These are phyloP conservation scores for Neodiprion lecontei DNA, from an alignment of 1,140 invertebrate genomes.

Conservation along the genomic window DNA sequence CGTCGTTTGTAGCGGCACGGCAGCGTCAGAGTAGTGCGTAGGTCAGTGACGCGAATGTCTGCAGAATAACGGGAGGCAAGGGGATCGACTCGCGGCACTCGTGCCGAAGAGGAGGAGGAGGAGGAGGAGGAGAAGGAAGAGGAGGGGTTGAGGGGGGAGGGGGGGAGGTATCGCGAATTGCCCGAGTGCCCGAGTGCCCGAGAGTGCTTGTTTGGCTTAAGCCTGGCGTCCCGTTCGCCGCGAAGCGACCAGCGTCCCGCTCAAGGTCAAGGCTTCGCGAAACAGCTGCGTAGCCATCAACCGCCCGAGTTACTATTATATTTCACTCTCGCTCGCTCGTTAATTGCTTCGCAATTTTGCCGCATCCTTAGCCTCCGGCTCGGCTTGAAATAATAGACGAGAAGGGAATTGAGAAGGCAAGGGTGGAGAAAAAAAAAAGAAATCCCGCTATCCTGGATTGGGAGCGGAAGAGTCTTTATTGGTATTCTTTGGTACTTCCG, in stretches of 20 bases:
- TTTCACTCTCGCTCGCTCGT: slow-evolving; percentile 18
- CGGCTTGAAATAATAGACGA: neutral
- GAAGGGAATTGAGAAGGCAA: slow-evolving; percentile 45
- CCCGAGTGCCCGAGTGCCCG: slow-evolving; percentile 5
- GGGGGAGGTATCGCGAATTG: neutral
- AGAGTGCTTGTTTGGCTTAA: slow-evolving; percentile 22
- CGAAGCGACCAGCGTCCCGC: neutral
- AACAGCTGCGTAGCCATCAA: slow-evolving; percentile 41
- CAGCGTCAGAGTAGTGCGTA: slow-evolving; percentile 9
- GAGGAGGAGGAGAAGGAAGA: too few species aligned
- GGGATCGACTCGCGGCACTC: neutral
- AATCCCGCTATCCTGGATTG: slow-evolving; percentile 5
- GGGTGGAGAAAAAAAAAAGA: slow-evolving; percentile 26
- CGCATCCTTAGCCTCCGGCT: slow-evolving; percentile 4
- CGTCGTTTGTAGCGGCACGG: neutral
- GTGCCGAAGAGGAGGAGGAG: neutral
- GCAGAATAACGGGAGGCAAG: neutral
- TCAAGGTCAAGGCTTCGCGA: slow-evolving; percentile 44
- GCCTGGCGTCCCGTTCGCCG: slow-evolving; percentile 33
- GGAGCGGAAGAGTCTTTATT: neutral
- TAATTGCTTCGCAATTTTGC: slow-evolving; percentile 22
- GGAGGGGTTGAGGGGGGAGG: neutral
- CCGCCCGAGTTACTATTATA: slow-evolving; percentile 30
- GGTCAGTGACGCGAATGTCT: slow-evolving; percentile 39
- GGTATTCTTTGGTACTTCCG: too few species aligned